Conservation (phyloP, 2,113 vertebrate genomes). For the Odontesthes bonariensis region DNA sequence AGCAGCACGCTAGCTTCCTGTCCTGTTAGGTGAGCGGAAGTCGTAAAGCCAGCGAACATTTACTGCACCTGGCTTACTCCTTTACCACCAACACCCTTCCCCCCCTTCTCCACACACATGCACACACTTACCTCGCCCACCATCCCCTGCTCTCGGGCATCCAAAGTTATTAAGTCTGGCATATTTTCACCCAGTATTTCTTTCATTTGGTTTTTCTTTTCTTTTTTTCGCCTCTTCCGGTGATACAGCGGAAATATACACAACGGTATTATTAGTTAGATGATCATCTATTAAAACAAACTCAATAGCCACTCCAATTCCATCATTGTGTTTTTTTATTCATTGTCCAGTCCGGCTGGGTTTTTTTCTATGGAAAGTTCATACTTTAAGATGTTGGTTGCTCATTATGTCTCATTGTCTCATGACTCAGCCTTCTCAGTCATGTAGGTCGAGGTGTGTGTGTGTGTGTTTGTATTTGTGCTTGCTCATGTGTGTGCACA, state of each 20-base stretch:
- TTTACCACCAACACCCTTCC: constrained; percentile 75
- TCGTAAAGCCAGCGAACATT: constrained; percentile 92
- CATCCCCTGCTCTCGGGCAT: constrained; percentile 22
- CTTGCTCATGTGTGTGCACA: constrained; percentile 8
- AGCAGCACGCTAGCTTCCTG: constrained; percentile 66
- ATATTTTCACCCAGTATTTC: neutral
- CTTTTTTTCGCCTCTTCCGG: neutral
- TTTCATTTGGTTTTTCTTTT: neutral
- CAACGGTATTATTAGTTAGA: neutral
- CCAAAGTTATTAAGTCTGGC: constrained; percentile 24
- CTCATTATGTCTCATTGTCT: too few relatives aligned
- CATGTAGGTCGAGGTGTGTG: constrained; percentile 18
- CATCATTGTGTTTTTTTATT: neutral
- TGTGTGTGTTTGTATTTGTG: neutral
- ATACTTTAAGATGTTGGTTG: too few relatives aligned
- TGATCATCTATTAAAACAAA: neutral
- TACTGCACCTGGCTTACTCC: constrained; percentile 91
- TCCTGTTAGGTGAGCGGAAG: constrained; percentile 88
- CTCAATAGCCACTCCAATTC: neutral
- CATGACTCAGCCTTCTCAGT: neutral
- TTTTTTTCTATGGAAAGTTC: neutral
- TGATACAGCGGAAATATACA: too few relatives aligned
- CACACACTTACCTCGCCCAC: constrained; percentile 42
- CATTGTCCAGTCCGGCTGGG: too few relatives aligned
- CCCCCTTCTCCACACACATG: constrained; percentile 59